Base-by-base conservation (phyloP, 2,797 vertebrate genomes). In the Prunella strophiata region DNA sequence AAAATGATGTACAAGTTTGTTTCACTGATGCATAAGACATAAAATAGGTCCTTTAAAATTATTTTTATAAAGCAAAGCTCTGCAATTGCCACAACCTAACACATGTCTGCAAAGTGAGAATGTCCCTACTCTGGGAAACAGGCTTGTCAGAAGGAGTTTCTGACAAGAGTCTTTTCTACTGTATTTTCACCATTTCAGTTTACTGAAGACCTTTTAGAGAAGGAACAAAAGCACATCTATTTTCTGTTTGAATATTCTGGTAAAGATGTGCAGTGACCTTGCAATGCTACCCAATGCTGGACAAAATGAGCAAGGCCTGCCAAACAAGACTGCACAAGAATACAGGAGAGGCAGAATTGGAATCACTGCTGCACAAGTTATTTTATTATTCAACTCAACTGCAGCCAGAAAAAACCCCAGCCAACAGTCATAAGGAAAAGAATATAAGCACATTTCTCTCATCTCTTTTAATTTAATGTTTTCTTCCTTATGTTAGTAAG, bases 341-440 rank as follows among this genome's bases (percentile, higher is more conserved):
- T 68, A 89, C 13, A 90, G 65, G 55, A 93, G 55, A 66, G 23
- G 57, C 52, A 83, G 51, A 93, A 88, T 4, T 81, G 77, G 65
- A 94, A 81, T 83, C 93, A 90, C 68, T 76, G 65, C 86, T 93
- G 93, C 47, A 11, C 43, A 65, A 78, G 88, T 89, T 65, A 76
- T 77, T 94, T 76, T 93, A 73, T 85, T 91, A 85, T 81, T 91
- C 89, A 73, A 78, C 29, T 87, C 66, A 73, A 10, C 0, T 82
- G 88, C 26, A 72, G 76, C 52, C 77, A 88, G 78, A 94, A 75
- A 93, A 94, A 92, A 95, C 11, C 2, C 42, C 70, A 89, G 91
- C 80, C 77, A 88, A 73, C 27, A 70, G 66, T 65, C 70, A 57
- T 67, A 42, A 95, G 38, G 38, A 94, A 94, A 91, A 89, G 29